These are phyloP conservation scores for Atta texana DNA, from an alignment of 1,140 invertebrate species.

Conservation along the genomic window DNA sequence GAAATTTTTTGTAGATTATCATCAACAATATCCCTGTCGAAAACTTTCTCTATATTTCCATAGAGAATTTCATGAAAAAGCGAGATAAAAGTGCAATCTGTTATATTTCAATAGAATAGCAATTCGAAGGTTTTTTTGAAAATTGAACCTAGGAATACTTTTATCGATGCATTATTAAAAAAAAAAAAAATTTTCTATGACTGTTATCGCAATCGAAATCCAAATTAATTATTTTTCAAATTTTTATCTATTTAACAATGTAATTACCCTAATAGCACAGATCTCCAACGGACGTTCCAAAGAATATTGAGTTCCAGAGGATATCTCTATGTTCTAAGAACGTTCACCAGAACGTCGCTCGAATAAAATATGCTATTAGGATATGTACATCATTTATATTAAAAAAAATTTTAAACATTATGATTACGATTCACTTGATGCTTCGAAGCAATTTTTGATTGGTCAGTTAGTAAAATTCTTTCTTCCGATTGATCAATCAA, in stretches of 20 bases:
- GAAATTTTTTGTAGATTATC: slow-evolving; percentile 29
- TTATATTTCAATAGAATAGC: slow-evolving; percentile 39
- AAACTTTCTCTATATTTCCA: not conserved
- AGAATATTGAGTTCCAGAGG: no score
- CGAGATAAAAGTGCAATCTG: slow-evolving; percentile 12
- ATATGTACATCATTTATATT: not conserved
- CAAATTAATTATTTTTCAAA: not conserved
- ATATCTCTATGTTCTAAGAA: no score
- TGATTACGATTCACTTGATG: no score
- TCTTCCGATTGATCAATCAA: no score
- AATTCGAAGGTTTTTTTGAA: slow-evolving; percentile 20
- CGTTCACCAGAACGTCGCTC: no score
- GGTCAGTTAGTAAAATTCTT: no score
- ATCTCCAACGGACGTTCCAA: no score
- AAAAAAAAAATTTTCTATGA: not conserved
- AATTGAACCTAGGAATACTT: slow-evolving; percentile 31
- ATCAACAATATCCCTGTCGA: slow-evolving; percentile 14
- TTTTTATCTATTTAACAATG: not conserved
- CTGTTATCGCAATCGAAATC: not conserved
- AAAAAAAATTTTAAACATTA: not conserved
- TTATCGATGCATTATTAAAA: not conserved
- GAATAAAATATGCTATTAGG: no score
- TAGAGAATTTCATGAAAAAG: not conserved
- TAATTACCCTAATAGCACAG: not conserved
- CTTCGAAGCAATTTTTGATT: no score